phyloP scores from a whole-genome alignment of 2,888 invertebrate species.

The Polyommatus icarus region DNA sequence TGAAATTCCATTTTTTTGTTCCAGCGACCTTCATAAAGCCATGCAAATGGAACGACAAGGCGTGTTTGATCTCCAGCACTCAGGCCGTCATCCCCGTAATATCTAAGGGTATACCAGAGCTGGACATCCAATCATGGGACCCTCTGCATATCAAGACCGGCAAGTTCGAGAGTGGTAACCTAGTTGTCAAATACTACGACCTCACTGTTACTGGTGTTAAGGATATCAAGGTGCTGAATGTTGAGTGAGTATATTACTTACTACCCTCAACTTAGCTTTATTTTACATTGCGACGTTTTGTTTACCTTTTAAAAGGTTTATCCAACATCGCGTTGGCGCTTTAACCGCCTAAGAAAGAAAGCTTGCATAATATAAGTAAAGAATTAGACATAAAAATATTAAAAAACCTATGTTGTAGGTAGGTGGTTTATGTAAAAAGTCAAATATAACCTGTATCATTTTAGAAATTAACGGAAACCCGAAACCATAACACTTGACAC shows the following conservation, averaged over 20 bases:
- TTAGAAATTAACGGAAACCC: too few relatives aligned
- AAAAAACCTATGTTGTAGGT: too few relatives aligned
- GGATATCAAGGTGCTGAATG: constrained; percentile 44
- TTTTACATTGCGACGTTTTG: not conserved
- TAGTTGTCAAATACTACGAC: constrained; percentile 46
- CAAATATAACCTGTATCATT: too few relatives aligned
- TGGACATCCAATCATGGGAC: constrained; percentile 43
- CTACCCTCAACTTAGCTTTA: not conserved
- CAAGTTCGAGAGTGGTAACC: constrained; percentile 41
- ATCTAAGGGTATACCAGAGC: constrained; percentile 43
- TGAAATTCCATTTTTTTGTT: not conserved
- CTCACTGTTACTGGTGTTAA: constrained; percentile 41
- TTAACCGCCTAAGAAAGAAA: too few relatives aligned
- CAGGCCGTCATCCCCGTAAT: constrained; percentile 44
- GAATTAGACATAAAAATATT: too few relatives aligned
- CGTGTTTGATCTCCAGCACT: constrained; percentile 45
- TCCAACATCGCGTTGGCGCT: too few relatives aligned
- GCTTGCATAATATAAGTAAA: too few relatives aligned
- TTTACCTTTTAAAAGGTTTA: too few relatives aligned
- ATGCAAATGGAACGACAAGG: constrained; percentile 45
- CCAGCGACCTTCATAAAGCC: constrained; percentile 49
- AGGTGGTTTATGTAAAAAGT: too few relatives aligned
- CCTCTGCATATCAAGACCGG: constrained; percentile 46
- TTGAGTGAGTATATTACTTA: constrained; percentile 49
- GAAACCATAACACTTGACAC: too few relatives aligned